These are phyloP conservation scores for Drosophila mulleri DNA, from an alignment of 2,888 invertebrate species.

Conservation along the genomic window DNA sequence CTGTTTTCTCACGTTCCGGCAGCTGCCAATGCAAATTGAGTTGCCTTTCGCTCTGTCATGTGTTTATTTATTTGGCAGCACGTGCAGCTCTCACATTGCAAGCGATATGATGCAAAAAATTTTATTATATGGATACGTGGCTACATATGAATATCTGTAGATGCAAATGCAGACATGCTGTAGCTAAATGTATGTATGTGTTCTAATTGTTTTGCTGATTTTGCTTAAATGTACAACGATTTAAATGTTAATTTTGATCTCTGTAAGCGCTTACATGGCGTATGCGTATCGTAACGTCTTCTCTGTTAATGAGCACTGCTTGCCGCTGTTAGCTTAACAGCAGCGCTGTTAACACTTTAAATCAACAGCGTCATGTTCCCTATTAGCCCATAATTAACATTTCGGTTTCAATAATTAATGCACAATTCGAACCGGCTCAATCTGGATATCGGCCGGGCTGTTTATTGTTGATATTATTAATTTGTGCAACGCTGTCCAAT, in stretches of 20 bases:
- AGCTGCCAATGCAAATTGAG: slow-evolving; percentile 67
- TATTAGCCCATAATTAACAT: slow-evolving; percentile 26
- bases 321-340: slow-evolving; percentile 29
- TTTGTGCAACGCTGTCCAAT: slow-evolving; percentile 25
- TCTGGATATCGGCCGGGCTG: slow-evolving; percentile 4
- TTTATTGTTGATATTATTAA: slow-evolving; percentile 45
- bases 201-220: slow-evolving; percentile 23
- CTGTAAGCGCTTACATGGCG: slow-evolving; percentile 6
- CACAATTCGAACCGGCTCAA: slow-evolving; percentile 5
- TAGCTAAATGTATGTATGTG: neutral
- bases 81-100: slow-evolving; percentile 59
- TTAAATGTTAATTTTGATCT: neutral
- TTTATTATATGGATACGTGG: slow-evolving; percentile 4
- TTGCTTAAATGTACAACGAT: slow-evolving; percentile 1
- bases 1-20: slow-evolving; percentile 70
- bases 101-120: slow-evolving; percentile 39
- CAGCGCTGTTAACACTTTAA: slow-evolving; percentile 24
- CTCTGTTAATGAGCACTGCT: slow-evolving; percentile 23
- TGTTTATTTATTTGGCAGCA: slow-evolving; percentile 68
- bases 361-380: slow-evolving; percentile 7
- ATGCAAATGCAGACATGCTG: neutral
- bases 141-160: neutral
- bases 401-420: slow-evolving; percentile 36
- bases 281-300: slow-evolving; percentile 19
- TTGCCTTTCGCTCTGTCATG: slow-evolving; percentile 43